Evolutionary conservation across 1,140 invertebrate species (phyloP).

Genomic region (Samia ricini): DNA sequence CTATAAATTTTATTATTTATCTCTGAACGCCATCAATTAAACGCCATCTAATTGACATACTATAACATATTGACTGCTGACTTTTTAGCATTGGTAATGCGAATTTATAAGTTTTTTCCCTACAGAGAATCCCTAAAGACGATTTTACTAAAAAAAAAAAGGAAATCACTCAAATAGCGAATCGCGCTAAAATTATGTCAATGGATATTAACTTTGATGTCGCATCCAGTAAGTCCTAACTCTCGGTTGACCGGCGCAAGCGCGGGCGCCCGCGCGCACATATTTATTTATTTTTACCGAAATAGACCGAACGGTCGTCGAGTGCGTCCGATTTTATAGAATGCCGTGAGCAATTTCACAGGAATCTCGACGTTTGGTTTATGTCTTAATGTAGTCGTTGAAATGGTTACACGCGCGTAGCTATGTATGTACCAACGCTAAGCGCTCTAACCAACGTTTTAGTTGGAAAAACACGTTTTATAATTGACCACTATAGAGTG

Average conservation of each 20-base stretch:
- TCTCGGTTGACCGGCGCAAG: slow-evolving; percentile 26
- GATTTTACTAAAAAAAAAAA: no score
- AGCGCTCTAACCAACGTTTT: slow-evolving; percentile 7
- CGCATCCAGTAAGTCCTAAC: slow-evolving; percentile 2
- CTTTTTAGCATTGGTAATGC: no score
- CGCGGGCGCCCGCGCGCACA: slow-evolving; percentile 41
- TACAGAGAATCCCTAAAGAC: no score
- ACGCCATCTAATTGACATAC: no score
- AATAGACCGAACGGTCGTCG: slow-evolving; percentile 67
- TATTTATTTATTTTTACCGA: slow-evolving; percentile 76
- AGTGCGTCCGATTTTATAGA: slow-evolving; percentile 56
- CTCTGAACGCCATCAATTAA: no score
- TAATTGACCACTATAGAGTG: not conserved
- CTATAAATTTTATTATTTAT: no score
- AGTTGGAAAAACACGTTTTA: slow-evolving; percentile 16
- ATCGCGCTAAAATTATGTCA: no score
- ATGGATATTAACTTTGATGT: not conserved
- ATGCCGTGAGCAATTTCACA: slow-evolving; percentile 52
- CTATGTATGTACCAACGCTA: not conserved
- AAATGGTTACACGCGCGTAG: not conserved
- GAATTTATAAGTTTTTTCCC: no score
- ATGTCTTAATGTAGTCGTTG: slow-evolving; percentile 66
- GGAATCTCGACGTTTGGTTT: slow-evolving; percentile 61
- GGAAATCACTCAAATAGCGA: no score
- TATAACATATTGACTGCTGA: no score